phyloP scores from a whole-genome alignment of 2,888 invertebrate species.

The Campopleginae sp. region DNA sequence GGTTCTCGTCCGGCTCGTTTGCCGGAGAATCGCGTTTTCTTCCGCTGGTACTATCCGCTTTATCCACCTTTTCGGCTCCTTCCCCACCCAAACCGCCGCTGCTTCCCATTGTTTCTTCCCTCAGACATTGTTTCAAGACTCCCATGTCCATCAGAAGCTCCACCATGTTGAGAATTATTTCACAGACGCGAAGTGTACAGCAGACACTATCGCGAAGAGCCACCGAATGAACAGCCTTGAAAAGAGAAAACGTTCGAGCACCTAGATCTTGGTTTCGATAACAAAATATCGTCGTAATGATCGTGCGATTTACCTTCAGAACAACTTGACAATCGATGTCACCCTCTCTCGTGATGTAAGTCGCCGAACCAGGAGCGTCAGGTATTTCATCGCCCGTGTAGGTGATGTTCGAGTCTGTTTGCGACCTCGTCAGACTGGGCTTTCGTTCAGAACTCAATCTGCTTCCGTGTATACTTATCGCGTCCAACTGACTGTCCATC shows the following conservation, averaged over 20 bases:
- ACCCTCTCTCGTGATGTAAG: constrained; percentile 97
- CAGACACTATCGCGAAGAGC: constrained; percentile 93
- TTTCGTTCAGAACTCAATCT: constrained; percentile 88
- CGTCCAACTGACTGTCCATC: constrained; percentile 93
- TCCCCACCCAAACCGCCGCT: constrained; percentile 80
- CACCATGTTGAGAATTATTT: constrained; percentile 95
- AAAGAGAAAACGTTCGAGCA: constrained; percentile 45
- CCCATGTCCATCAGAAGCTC: constrained; percentile 97
- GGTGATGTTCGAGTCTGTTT: constrained; percentile 96
- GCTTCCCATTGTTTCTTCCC: constrained; percentile 85
- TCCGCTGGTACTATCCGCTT: constrained; percentile 69
- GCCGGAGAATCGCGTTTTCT: constrained; percentile 75
- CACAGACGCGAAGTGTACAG: constrained; percentile 95
- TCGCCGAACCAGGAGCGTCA: constrained; percentile 94
- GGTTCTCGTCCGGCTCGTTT: constrained; percentile 71
- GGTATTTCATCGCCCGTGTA: constrained; percentile 94
- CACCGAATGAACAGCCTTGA: constrained; percentile 94
- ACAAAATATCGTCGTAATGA: too few relatives aligned
- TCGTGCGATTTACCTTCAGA: constrained; percentile 87
- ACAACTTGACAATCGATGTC: constrained; percentile 96
- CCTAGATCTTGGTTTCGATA: background rate
- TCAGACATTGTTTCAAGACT: constrained; percentile 87
- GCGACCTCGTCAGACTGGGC: constrained; percentile 92
- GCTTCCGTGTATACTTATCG: constrained; percentile 86
- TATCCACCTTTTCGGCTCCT: constrained; percentile 73